phyloP scores from a whole-genome alignment of 53 echinoderm and acorn worm species.

The Patiria pectinifera region DNA sequence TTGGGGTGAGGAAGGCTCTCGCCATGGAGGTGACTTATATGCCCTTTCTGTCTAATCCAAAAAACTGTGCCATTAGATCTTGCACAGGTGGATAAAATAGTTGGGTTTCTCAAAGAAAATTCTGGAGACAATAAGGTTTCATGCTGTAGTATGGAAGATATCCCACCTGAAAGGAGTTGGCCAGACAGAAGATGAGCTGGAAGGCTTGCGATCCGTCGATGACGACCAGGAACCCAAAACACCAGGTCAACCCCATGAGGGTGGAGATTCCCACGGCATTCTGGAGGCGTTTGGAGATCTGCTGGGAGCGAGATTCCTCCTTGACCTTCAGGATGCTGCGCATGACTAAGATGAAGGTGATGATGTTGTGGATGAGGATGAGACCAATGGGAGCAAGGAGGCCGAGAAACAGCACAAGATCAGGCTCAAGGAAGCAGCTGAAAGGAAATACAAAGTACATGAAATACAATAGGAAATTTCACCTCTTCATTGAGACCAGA shows the following conservation, averaged over 20 bases:
- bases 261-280: constrained; percentile 75
- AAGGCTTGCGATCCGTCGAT: constrained; percentile 39
- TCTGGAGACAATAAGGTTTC: too few species aligned
- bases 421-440: constrained; percentile 75
- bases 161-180: constrained; percentile 66
- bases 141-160: too few species aligned
- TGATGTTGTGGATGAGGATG: constrained; percentile 67
- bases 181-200: constrained; percentile 75
- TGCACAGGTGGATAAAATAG: too few species aligned
- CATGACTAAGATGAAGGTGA: constrained; percentile 66
- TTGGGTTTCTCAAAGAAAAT: too few species aligned
- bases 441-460: neutral
- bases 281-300: constrained; percentile 68
- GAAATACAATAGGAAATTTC: too few species aligned
- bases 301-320: constrained; percentile 62
- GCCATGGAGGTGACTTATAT: too few species aligned
- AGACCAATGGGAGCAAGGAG: constrained; percentile 8
- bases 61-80: too few species aligned
- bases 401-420: constrained; percentile 63
- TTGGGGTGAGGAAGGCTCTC: too few species aligned
- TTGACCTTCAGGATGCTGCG: constrained; percentile 50
- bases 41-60: too few species aligned
- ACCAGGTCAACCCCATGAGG: constrained; percentile 77
- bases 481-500: too few species aligned
- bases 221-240: constrained; percentile 72